phyloP scores from a whole-genome alignment of 2,113 vertebrate species.

The Acrocephalus arundinaceus region DNA sequence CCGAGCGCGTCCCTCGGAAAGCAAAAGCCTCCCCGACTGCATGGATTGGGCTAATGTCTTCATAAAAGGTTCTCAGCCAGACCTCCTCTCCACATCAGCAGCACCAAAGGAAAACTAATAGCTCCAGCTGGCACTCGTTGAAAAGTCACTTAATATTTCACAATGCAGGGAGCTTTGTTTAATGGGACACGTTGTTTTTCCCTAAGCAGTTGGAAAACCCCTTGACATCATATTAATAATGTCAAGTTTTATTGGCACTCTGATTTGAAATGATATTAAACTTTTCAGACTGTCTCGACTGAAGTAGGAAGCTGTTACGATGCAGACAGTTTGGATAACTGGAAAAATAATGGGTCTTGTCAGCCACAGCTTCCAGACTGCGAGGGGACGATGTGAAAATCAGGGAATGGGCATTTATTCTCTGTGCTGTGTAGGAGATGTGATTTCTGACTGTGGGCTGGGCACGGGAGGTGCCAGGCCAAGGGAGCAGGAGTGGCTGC shows the following conservation, averaged over 20 bases:
- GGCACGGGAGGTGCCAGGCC: fast-evolving
- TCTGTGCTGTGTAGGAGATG: neutral
- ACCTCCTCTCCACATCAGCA: constrained; percentile 15
- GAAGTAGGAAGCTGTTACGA: constrained; percentile 69
- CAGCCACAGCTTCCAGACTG: neutral
- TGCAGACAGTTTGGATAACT: constrained; percentile 43
- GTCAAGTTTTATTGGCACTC: constrained; percentile 78
- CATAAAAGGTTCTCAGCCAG: constrained; percentile 57
- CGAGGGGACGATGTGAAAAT: neutral
- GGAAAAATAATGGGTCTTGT: constrained; percentile 35
- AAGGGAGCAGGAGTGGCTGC: fast-evolving
- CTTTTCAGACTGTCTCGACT: constrained; percentile 73
- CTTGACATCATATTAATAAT: constrained; percentile 80
- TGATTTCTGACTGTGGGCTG: fast-evolving
- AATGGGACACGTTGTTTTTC: constrained; percentile 74
- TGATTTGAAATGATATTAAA: constrained; percentile 80
- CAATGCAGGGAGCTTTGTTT: constrained; percentile 63
- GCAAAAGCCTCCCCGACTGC: constrained; percentile 41
- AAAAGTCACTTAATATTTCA: constrained; percentile 77
- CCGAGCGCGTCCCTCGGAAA: neutral
- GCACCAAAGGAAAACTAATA: constrained; percentile 70
- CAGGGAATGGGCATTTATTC: fast-evolving
- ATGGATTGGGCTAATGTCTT: neutral
- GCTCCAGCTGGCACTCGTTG: constrained; percentile 72
- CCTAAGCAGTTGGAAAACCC: constrained; percentile 70